Evolutionary conservation across 2,888 invertebrate genomes (phyloP), one percentile per base, ranked within the genome.

Genomic region (Pherbina coryleti): DNA sequence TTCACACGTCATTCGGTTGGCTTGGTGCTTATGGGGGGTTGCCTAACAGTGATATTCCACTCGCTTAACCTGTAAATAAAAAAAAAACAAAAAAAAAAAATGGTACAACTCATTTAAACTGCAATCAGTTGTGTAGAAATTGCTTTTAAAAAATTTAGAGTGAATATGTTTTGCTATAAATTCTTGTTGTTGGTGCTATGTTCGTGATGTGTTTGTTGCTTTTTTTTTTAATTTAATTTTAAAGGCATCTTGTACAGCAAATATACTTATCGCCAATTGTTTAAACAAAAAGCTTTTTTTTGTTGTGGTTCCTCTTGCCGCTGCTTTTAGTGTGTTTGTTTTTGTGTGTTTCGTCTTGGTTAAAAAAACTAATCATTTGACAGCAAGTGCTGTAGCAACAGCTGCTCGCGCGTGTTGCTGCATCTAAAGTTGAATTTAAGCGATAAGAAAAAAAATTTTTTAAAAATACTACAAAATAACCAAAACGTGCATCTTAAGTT

Each of bases 261-360:
- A 67, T 19, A 8, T 19, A 34, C 67, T 67, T 67, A 67, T 67
- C 51, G 28, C 49, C 28, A 69, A 49, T 69, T 69, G 53, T 69
- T n/a, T 31, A 49, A 53, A 49, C 69, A 49, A 51, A 69, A 49
- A 49, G n/a, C 67, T 22, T 17, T 17, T 28, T 34, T 31, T 17
- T 37, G 19, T 37, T n/a, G 11, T 60, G 11, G 28, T 17, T 25
- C 0, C 44, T 44, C 44, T 44, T 2, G 14, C 55, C 17, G 57
- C 57, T 25, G 57, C 25, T 28, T 3, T 28, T 9, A 22, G 14
- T 19, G 55, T 64, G 9, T n/a, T n/a, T 31, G 31, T 64, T 31
- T 17, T 17, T 31, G 34, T 66, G 17, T 7, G 1, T 60, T 60
- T 60, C 60, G 28, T 22, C 60, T 60, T 11, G 60, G 60, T 60